phyloP scores from a whole-genome alignment of 2,888 invertebrate species.

The Coenonympha arcania region DNA sequence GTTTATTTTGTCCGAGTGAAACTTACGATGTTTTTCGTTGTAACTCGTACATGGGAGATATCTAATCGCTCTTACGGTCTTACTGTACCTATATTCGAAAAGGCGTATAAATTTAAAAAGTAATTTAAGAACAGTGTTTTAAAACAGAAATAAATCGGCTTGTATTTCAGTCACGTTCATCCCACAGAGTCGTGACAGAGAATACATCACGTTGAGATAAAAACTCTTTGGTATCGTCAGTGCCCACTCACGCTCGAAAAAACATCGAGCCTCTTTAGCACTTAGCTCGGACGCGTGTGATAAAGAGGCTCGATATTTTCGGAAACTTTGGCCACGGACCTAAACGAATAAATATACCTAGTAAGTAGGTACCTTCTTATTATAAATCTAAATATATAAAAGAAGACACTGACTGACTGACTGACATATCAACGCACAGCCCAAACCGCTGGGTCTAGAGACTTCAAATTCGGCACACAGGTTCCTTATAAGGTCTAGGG shows the following conservation, averaged over 20 bases:
- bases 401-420: no score
- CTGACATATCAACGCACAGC: no score
- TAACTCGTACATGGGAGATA: conserved; percentile 9
- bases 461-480: no score
- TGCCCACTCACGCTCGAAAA: conserved; percentile 47
- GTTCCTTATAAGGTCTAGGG: no score
- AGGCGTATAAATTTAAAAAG: conserved; percentile 22
- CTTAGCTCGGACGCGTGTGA: conserved; percentile 42
- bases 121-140: conserved; percentile 28
- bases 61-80: conserved; percentile 17
- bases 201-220: conserved; percentile 68
- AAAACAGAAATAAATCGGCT: conserved; percentile 51
- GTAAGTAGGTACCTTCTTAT: not conserved
- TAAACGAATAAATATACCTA: conserved; percentile 24
- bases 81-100: conserved; percentile 3
- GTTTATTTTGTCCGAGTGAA: conserved; percentile 19
- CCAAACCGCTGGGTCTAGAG: no score
- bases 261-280: conserved; percentile 46
- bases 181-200: conserved; percentile 62
- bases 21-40: conserved; percentile 14
- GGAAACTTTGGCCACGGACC: no score
- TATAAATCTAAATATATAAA: no score
- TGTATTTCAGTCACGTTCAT: conserved; percentile 67
- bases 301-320: no score
- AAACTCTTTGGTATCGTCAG: conserved; percentile 52